Conservation (phyloP, 2,888 invertebrate genomes). For the Lasioglossum oenotherae region DNA sequence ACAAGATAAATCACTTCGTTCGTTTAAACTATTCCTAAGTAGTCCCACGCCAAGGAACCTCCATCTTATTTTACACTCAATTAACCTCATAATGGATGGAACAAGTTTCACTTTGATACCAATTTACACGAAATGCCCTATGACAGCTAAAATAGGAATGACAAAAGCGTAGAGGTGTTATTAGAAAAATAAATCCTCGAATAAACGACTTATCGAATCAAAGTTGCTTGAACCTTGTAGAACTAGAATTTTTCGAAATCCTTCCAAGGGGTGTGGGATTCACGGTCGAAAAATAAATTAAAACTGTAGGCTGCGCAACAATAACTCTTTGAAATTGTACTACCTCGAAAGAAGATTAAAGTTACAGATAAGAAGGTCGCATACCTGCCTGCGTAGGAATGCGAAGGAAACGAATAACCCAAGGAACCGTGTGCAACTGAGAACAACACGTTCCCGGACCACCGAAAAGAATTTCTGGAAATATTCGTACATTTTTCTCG, state of each 20-base stretch:
- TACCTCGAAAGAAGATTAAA: conserved; percentile 10
- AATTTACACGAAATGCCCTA: neutral
- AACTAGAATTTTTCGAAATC: neutral
- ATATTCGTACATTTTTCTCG: neutral
- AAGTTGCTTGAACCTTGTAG: neutral
- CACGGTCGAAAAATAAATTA: neutral
- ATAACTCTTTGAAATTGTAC: neutral
- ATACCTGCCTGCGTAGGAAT: conserved; percentile 31
- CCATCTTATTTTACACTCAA: neutral
- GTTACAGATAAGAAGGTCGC: conserved; percentile 11
- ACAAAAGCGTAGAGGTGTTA: neutral
- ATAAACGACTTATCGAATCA: neutral
- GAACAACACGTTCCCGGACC: conserved; percentile 9
- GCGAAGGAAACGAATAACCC: conserved; percentile 4
- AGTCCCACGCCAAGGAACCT: neutral
- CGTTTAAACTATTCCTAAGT: neutral
- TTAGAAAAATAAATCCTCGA: neutral
- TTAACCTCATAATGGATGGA: neutral
- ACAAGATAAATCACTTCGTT: neutral
- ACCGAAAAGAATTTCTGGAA: neutral
- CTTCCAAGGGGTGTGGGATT: neutral
- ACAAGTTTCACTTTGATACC: neutral
- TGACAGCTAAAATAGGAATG: neutral
- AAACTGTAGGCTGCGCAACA: neutral
- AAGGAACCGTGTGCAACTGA: neutral